phyloP scores from a whole-genome alignment of 2,888 invertebrate species.

The Seira sanloemensis region DNA sequence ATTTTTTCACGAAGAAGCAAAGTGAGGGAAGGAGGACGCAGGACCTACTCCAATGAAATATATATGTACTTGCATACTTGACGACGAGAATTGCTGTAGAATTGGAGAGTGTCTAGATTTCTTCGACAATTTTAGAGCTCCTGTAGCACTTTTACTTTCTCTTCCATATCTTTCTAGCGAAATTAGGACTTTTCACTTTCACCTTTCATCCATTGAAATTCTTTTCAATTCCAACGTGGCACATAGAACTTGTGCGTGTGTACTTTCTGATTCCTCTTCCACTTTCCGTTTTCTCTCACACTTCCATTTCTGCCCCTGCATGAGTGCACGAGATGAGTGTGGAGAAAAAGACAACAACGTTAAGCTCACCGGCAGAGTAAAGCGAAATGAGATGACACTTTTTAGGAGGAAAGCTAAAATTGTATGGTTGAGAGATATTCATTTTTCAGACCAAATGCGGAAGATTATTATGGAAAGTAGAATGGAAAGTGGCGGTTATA shows the following conservation, averaged over 20 bases:
- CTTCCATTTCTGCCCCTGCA: not conserved
- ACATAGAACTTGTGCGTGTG: not conserved
- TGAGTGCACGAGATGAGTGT: not conserved
- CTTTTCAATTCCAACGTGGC: slow-evolving; percentile 21
- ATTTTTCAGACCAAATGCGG: slow-evolving; percentile 15
- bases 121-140: not conserved
- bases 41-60: slow-evolving; percentile 41
- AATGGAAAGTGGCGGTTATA: slow-evolving; percentile 14
- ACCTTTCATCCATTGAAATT: slow-evolving; percentile 43
- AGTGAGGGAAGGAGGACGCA: slow-evolving; percentile 14
- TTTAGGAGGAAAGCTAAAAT: not conserved
- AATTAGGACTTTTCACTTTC: no score
- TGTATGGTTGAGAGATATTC: slow-evolving; percentile 9
- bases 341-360: not conserved
- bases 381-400: not conserved
- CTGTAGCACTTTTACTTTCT: not conserved
- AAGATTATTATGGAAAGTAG: slow-evolving; percentile 2
- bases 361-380: not conserved
- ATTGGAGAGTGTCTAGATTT: no score
- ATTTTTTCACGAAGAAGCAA: not conserved
- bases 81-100: no score
- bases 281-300: slow-evolving; percentile 3
- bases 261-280: slow-evolving; percentile 1
- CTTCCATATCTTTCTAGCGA: no score
- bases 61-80: no score